These are phyloP conservation scores for Diorhabda carinulata DNA, from an alignment of 1,140 invertebrate genomes.

Conservation along the genomic window DNA sequence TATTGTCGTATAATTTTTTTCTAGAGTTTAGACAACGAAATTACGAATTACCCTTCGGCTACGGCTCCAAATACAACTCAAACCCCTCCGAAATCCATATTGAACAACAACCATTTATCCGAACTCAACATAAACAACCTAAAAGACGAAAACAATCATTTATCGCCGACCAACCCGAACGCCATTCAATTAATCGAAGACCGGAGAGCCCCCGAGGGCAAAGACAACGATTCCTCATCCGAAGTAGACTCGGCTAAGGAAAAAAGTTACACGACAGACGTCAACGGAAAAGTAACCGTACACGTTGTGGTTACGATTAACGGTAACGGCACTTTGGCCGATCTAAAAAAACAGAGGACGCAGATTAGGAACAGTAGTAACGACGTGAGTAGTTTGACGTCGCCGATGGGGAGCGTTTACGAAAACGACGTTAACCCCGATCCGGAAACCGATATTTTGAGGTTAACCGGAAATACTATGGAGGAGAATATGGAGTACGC, in stretches of 20 bases:
- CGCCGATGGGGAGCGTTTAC: slow-evolving; percentile 48
- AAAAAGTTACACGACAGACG: slow-evolving; percentile 69
- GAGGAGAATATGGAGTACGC: slow-evolving; percentile 63
- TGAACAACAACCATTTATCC: slow-evolving; percentile 28
- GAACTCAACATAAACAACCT: slow-evolving; percentile 20
- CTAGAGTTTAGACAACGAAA: too few relatives aligned
- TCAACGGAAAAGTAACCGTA: slow-evolving; percentile 80
- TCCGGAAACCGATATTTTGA: slow-evolving; percentile 49
- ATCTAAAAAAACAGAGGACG: slow-evolving; percentile 84
- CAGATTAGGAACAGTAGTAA: slow-evolving; percentile 67
- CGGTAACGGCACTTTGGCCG: slow-evolving; percentile 67
- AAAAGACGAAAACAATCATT: slow-evolving; percentile 28
- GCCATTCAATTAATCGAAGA: slow-evolving; percentile 41
- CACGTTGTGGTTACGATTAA: slow-evolving; percentile 68
- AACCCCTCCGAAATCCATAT: slow-evolving; percentile 17
- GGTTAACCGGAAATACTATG: slow-evolving; percentile 64
- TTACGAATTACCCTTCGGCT: neutral
- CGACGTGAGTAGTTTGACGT: slow-evolving; percentile 50
- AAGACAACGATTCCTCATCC: slow-evolving; percentile 63
- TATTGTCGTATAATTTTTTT: too few relatives aligned
- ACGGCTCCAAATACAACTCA: slow-evolving; percentile 18
- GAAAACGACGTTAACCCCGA: slow-evolving; percentile 47
- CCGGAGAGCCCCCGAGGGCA: slow-evolving; percentile 69
- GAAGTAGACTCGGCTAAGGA: slow-evolving; percentile 80
- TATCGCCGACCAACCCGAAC: slow-evolving; percentile 54